phyloP scores from a whole-genome alignment of 2,113 vertebrate genomes.

The Diadophis punctatus region DNA sequence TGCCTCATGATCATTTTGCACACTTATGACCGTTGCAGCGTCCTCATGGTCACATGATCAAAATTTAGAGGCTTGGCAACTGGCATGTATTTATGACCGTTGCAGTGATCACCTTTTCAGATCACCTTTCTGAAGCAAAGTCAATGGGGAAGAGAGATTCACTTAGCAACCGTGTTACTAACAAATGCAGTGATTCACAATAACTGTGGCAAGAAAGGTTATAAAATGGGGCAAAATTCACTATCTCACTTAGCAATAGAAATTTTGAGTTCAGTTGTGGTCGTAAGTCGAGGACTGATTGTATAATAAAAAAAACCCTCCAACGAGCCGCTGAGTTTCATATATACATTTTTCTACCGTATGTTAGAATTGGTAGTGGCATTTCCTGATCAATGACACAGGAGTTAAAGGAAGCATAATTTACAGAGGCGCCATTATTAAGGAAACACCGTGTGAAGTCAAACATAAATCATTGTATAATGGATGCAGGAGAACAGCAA shows the following conservation, averaged over 20 bases:
- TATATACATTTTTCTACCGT: not conserved
- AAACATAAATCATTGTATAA: not conserved
- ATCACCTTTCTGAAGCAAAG: not conserved
- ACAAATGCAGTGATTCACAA: not conserved
- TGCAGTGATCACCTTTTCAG: not conserved
- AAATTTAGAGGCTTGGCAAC: not conserved
- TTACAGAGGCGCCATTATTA: not conserved
- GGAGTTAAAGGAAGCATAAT: not conserved
- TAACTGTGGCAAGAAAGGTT: not conserved
- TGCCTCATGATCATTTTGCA: not conserved
- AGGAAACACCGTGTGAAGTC: not conserved
- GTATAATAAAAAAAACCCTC: not conserved
- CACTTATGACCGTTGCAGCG: not conserved
- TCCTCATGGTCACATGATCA: not conserved
- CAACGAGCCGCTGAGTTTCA: not conserved
- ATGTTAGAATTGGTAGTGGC: not conserved
- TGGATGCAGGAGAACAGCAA: not conserved
- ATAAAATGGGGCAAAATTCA: not conserved
- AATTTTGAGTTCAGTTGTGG: not conserved
- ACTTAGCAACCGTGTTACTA: not conserved
- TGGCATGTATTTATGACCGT: not conserved
- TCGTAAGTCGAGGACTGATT: not conserved
- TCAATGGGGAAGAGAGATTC: not conserved
- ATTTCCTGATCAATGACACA: not conserved
- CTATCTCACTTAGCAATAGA: not conserved